A percentile compares a stretch with the other conserved stretches of the same genome.
These are phyloP conservation scores for Cephalotes varians DNA, from an alignment of 2,888 invertebrate species.

Conservation along the genomic window DNA sequence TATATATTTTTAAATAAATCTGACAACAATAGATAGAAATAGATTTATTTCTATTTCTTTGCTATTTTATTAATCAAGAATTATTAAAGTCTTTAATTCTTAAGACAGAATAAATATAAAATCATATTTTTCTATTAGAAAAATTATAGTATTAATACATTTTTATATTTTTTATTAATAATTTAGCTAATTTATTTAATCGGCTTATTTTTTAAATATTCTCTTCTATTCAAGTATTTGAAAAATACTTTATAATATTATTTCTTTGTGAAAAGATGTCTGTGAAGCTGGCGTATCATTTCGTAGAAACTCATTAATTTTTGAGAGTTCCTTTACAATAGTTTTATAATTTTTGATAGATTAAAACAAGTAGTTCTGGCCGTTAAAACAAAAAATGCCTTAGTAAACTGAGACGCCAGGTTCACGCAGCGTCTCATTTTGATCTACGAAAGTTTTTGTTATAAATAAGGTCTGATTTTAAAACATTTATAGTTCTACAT, in stretches of 20 bases:
- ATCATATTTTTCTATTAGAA: neutral
- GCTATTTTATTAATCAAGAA: neutral
- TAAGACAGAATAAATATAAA: neutral
- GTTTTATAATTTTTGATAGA: no score
- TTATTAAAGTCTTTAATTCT: slow-evolving; percentile 4
- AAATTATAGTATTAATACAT: neutral
- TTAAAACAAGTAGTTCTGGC: no score
- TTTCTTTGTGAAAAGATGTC: neutral
- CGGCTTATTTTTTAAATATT: neutral
- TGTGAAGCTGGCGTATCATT: no score
- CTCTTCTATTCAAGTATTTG: neutral
- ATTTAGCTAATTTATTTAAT: neutral
- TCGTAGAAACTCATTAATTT: no score
- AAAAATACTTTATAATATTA: neutral
- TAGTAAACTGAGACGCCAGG: no score
- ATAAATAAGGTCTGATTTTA: no score
- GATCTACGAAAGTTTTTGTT: no score
- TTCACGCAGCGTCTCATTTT: no score
- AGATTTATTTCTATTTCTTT: neutral
- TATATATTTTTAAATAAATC: neutral
- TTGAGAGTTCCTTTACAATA: no score
- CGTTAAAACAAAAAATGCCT: no score
- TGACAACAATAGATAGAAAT: neutral
- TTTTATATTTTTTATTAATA: neutral
- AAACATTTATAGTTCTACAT: no score